Conservation (phyloP, 2,113 vertebrate genomes). For the Chunga burmeisteri region DNA sequence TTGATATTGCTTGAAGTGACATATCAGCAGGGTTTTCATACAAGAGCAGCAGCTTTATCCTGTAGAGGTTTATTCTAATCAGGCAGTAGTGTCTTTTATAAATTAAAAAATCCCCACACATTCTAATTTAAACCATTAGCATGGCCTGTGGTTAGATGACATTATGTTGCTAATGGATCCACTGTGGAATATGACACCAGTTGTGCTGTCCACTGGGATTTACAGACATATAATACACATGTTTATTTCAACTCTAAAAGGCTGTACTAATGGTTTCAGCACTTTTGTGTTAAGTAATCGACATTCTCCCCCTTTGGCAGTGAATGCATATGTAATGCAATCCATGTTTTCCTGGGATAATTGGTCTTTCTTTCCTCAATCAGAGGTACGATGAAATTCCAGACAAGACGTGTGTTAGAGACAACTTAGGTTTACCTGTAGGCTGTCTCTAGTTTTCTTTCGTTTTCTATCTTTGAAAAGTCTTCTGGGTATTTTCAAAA, state of each 20-base stretch:
- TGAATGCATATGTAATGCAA: slow-evolving; percentile 72
- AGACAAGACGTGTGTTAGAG: slow-evolving; percentile 50
- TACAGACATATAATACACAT: slow-evolving; percentile 71
- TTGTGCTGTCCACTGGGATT: slow-evolving; percentile 72
- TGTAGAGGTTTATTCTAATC: slow-evolving; percentile 37
- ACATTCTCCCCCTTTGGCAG: slow-evolving; percentile 55
- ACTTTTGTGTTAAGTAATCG: slow-evolving; percentile 79
- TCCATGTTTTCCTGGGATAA: slow-evolving; percentile 74
- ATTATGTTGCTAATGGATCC: slow-evolving; percentile 81
- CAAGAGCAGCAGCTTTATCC: slow-evolving; percentile 1
- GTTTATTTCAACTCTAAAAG: slow-evolving; percentile 79
- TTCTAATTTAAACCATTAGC: slow-evolving; percentile 78
- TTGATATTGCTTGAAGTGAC: background rate
- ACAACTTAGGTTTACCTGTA: background rate
- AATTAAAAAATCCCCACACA: slow-evolving; percentile 41
- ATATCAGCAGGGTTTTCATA: background rate
- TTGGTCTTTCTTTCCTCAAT: slow-evolving; percentile 66
- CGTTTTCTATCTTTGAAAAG: background rate
- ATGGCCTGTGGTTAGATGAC: slow-evolving; percentile 70
- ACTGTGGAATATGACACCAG: slow-evolving; percentile 77
- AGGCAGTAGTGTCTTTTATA: background rate
- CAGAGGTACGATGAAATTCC: slow-evolving; percentile 63
- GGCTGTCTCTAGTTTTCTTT: background rate
- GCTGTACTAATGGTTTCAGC: slow-evolving; percentile 79
- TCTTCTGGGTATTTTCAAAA: background rate